Evolutionary conservation across 1,140 invertebrate genomes (phyloP).

Genomic region (Leptopilina clavipes): DNA sequence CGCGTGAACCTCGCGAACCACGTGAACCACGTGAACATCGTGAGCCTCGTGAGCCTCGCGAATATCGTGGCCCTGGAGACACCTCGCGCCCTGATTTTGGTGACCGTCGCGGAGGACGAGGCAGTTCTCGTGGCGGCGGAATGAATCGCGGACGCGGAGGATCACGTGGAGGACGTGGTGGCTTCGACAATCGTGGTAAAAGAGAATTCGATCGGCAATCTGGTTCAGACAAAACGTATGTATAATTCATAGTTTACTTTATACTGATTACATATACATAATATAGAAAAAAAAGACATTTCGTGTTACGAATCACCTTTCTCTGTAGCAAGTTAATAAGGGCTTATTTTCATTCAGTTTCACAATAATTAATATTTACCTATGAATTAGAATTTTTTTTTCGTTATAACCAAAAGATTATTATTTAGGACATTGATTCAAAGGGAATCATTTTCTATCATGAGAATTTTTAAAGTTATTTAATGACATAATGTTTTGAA

Average conservation of each 20-base stretch:
- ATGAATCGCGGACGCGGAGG: slow-evolving; percentile 55
- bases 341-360: background rate
- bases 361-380: too few relatives aligned
- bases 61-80: slow-evolving; percentile 67
- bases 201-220: slow-evolving; percentile 96
- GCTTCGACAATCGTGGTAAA: slow-evolving; percentile 85
- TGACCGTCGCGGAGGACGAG: slow-evolving; percentile 68
- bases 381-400: too few relatives aligned
- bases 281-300: slow-evolving; percentile 26
- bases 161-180: slow-evolving; percentile 67
- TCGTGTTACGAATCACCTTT: slow-evolving; percentile 45
- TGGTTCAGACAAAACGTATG: slow-evolving; percentile 93
- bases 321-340: slow-evolving; percentile 42
- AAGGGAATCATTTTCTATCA: too few relatives aligned
- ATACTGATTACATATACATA: background rate
- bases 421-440: too few relatives aligned
- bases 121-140: slow-evolving; percentile 65
- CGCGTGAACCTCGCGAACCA: slow-evolving; percentile 60
- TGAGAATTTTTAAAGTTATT: too few relatives aligned
- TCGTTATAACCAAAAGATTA: too few relatives aligned
- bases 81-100: slow-evolving; percentile 39
- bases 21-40: slow-evolving; percentile 56
- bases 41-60: slow-evolving; percentile 67
- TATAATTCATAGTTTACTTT: slow-evolving; percentile 48
- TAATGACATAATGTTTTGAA: too few relatives aligned